Percentiles rank a stretch among this genome's conserved stretches.
phyloP scores from a whole-genome alignment of 2,113 vertebrate species.

The Actinemys pallida region DNA sequence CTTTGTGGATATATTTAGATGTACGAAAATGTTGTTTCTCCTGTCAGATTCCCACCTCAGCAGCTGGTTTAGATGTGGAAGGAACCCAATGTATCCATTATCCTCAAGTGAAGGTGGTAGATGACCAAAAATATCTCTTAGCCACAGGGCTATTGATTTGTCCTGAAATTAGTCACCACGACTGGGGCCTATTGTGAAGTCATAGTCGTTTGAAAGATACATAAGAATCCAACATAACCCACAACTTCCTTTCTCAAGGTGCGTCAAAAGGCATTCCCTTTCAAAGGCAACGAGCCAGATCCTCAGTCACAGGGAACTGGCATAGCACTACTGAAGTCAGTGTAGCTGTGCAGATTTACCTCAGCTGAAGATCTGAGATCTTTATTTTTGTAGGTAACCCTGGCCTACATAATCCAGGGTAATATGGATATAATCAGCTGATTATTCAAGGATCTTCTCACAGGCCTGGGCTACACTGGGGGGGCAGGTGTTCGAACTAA shows the following conservation, averaged over 20 bases:
- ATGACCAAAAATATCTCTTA: not conserved
- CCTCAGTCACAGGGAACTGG: not conserved
- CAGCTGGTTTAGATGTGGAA: not conserved
- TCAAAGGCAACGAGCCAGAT: not conserved
- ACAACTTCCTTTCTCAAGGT: not conserved
- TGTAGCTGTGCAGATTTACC: not conserved
- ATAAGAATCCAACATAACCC: not conserved
- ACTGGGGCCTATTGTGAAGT: not conserved
- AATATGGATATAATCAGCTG: not conserved
- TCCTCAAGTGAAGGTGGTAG: not conserved
- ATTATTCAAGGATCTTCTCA: not conserved
- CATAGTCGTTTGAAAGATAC: not conserved
- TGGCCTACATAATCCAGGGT: not conserved
- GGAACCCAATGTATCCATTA: not conserved
- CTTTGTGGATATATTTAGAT: not conserved
- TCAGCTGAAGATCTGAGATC: not conserved
- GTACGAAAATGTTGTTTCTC: not conserved
- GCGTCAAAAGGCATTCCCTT: not conserved
- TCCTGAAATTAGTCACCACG: not conserved
- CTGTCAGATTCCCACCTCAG: not conserved
- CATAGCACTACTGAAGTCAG: not conserved
- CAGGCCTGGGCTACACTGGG: no score
- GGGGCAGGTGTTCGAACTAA: no score
- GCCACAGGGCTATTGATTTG: not conserved
- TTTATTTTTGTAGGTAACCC: not conserved